Evolutionary conservation across 2,113 vertebrate species (phyloP).

Genomic region (Bos taurus): DNA sequence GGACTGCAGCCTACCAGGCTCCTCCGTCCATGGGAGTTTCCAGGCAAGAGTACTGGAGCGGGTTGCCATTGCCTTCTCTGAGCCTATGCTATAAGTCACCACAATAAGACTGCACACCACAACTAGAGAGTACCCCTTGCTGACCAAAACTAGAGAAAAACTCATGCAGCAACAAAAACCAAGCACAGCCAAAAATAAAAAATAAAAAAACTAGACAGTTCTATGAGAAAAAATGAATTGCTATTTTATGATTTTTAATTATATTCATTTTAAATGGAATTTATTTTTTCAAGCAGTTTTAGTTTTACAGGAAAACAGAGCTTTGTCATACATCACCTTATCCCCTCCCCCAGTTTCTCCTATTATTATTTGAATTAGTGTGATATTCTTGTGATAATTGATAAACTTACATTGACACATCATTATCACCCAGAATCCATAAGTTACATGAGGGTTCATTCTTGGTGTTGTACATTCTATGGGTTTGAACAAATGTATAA

Average conservation of each 20-base stretch:
- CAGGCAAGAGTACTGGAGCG: too few species aligned
- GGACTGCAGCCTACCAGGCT: too few species aligned
- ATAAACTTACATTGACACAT: background rate
- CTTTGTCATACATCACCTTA: background rate
- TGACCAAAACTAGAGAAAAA: background rate
- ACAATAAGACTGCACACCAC: background rate
- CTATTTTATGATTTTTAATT: background rate
- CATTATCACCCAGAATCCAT: background rate
- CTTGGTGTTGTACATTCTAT: background rate
- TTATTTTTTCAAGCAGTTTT: background rate
- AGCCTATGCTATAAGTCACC: background rate
- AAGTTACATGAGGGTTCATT: background rate
- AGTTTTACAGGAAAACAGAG: background rate
- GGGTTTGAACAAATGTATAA: background rate
- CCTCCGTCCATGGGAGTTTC: too few species aligned
- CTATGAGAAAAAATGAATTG: background rate
- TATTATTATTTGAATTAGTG: background rate
- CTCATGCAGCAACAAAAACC: background rate
- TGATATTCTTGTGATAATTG: background rate
- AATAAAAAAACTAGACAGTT: background rate
- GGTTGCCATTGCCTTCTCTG: too few species aligned
- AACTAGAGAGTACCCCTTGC: background rate
- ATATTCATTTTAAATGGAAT: background rate
- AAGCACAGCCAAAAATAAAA: background rate
- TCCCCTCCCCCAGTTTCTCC: background rate